These are phyloP conservation scores for Lymantria monacha DNA, from an alignment of 2,888 invertebrate genomes.

Conservation along the genomic window DNA sequence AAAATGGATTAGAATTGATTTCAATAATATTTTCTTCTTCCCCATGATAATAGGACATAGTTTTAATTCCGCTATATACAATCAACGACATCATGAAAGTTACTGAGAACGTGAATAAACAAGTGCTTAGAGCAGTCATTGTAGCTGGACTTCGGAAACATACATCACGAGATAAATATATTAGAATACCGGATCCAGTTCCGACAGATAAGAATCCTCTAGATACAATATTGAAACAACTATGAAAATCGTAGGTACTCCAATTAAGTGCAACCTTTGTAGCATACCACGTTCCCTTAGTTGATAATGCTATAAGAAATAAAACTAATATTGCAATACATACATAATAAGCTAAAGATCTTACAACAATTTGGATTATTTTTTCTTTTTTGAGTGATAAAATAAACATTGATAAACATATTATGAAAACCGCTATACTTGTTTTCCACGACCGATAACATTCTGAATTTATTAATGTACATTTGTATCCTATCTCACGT, in stretches of 20 bases:
- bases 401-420: constrained; percentile 48
- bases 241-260: constrained; percentile 35
- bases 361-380: constrained; percentile 46
- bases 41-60: constrained; percentile 69
- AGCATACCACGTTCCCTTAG: constrained; percentile 64
- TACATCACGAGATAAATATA: constrained; percentile 54
- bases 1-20: constrained; percentile 49
- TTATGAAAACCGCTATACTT: constrained; percentile 35
- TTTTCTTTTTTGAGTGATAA: constrained; percentile 57
- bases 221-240: constrained; percentile 39
- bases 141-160: constrained; percentile 69
- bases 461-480: constrained; percentile 34
- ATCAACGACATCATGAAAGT: constrained; percentile 51
- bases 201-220: constrained; percentile 55
- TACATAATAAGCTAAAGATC: constrained; percentile 46
- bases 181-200: constrained; percentile 58
- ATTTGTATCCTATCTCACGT: constrained; percentile 57
- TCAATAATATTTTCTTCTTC: constrained; percentile 65
- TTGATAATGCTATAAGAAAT: constrained; percentile 57
- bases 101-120: constrained; percentile 50
- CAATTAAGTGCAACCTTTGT: constrained; percentile 44
- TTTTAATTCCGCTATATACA: constrained; percentile 60
- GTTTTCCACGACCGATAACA: constrained; percentile 57
- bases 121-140: constrained; percentile 59
- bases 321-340: constrained; percentile 47